phyloP scores from a whole-genome alignment of 2,113 vertebrate genomes.

The Grus americana region DNA sequence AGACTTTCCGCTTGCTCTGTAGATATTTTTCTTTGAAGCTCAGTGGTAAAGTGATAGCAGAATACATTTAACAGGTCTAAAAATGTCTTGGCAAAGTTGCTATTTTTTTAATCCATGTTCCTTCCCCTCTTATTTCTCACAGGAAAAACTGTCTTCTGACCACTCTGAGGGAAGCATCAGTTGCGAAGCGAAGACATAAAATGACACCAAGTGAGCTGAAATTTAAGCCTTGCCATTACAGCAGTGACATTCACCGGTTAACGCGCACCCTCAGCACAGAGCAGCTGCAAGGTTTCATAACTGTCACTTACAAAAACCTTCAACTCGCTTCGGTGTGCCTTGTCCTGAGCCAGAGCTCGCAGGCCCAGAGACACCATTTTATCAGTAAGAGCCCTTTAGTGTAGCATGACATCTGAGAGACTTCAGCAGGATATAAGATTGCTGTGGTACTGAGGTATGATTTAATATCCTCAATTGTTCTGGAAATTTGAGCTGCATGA shows the following conservation, averaged over 20 bases:
- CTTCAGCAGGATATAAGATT: background rate
- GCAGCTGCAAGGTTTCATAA: slow-evolving; percentile 60
- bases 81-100: slow-evolving; percentile 2
- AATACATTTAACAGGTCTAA: slow-evolving; percentile 42
- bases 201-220: slow-evolving; percentile 82
- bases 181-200: slow-evolving; percentile 57
- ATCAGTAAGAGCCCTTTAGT: background rate
- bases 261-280: background rate
- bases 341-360: background rate
- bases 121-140: background rate
- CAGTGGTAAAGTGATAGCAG: slow-evolving; percentile 48
- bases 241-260: slow-evolving; percentile 32
- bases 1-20: slow-evolving; percentile 16
- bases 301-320: slow-evolving; percentile 30
- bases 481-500: slow-evolving; percentile 17
- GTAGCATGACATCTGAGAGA: background rate
- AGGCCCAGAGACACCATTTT: background rate
- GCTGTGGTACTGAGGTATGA: slow-evolving; percentile 47
- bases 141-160: background rate
- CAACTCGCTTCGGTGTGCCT: background rate
- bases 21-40: slow-evolving; percentile 6
- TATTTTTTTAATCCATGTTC: background rate
- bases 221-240: slow-evolving; percentile 76
- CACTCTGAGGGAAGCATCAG: background rate
- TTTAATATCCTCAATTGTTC: slow-evolving; percentile 24